These are phyloP conservation scores for Hippocampus kuda DNA, from an alignment of 2,797 vertebrate genomes.

Conservation along the genomic window DNA sequence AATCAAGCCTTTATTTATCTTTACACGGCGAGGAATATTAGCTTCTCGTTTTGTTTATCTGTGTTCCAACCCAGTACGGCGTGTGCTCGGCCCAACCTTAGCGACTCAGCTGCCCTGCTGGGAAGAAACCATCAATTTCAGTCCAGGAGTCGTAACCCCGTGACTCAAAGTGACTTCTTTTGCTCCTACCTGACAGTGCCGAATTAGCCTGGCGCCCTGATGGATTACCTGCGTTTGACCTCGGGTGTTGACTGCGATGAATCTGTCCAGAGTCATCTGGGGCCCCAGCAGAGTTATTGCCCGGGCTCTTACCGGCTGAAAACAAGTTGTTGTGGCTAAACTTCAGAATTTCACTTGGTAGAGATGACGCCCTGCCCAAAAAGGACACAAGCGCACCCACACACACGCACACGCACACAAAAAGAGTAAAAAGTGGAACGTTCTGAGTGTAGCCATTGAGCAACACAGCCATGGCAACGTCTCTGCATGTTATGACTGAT, in stretches of 20 bases:
- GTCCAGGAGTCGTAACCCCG: conserved; percentile 47
- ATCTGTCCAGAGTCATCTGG: conserved; percentile 91
- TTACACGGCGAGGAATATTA: neutral
- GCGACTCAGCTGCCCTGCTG: neutral
- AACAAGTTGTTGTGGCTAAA: conserved; percentile 73
- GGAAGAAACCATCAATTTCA: conserved; percentile 42
- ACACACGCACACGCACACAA: too few relatives aligned
- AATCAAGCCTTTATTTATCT: conserved; percentile 12
- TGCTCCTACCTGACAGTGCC: conserved; percentile 50
- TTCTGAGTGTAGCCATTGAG: neutral
- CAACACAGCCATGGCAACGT: neutral
- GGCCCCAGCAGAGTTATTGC: conserved; percentile 79
- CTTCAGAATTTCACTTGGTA: conserved; percentile 45
- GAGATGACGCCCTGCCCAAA: neutral
- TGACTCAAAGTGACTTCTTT: conserved; percentile 43
- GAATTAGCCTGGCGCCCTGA: conserved; percentile 77
- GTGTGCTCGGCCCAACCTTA: neutral
- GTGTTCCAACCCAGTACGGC: neutral
- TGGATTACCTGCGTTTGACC: conserved; percentile 86
- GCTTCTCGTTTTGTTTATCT: conserved; percentile 8
- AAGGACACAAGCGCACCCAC: neutral
- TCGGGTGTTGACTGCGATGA: conserved; percentile 79
- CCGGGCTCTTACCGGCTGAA: conserved; percentile 74
- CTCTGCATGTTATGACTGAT: neutral
- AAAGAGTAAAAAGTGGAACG: neutral